Evolutionary conservation across 2,113 vertebrate species (phyloP).

Genomic region (Athene cunicularia): DNA sequence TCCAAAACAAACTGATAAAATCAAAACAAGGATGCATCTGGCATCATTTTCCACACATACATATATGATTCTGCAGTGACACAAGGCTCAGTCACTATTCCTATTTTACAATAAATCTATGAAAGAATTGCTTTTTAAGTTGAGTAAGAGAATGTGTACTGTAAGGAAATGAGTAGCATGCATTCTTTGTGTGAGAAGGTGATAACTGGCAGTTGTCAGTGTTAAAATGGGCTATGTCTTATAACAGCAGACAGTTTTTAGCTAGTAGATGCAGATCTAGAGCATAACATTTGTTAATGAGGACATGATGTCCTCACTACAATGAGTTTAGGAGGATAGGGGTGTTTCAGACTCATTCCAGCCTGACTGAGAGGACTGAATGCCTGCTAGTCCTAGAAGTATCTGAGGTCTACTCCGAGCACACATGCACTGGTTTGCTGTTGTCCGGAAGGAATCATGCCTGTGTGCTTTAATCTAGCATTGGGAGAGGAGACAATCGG

Average conservation of each 20-base stretch:
- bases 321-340: background rate
- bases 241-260: background rate
- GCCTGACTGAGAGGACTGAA: background rate
- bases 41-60: background rate
- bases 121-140: background rate
- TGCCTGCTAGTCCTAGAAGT: background rate
- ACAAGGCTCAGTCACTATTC: background rate
- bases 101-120: background rate
- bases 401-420: background rate
- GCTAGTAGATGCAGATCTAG: background rate
- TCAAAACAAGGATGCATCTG: background rate
- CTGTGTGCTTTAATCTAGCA: background rate
- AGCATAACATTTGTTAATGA: background rate
- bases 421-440: fast-evolving
- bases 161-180: background rate
- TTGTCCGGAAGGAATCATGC: background rate
- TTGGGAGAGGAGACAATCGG: background rate
- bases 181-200: background rate
- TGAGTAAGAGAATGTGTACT: background rate
- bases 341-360: background rate
- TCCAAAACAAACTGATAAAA: background rate
- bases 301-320: background rate
- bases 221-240: background rate
- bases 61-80: background rate
- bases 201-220: background rate